Base-by-base conservation (phyloP, 2,888 invertebrate species). In the Polia nebulosa region DNA sequence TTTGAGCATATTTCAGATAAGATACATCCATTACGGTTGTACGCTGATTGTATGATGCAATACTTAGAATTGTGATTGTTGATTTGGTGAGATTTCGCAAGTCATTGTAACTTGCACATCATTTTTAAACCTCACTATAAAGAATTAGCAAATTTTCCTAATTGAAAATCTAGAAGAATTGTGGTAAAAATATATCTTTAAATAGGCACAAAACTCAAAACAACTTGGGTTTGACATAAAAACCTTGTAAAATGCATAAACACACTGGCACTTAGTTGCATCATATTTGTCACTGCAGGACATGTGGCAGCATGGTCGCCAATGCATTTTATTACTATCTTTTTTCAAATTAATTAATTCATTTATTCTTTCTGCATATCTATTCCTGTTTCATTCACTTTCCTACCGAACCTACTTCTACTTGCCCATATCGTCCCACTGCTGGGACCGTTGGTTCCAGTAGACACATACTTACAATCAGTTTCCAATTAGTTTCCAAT, bases 11-110 rank as follows among this genome's bases (percentile, higher is more conserved):
- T 67, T 72, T 53, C 29, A 79, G 88, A 88, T 88, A 87, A 87
- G 81, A 80, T 74, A 72, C 65, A 76, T 83, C 83, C 72, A 85
- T 84, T 80, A 84, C 22, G 27, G 63, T 83, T 76, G 77, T 84
- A 69, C 61, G 59, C 58, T 81, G 79, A 76, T 65, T 82, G 81
- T 82, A 84, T 89, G 90, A 90, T 89, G 90, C 88, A 90, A 90
- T 84, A 82, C 22, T 41, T 51, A 72, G 81, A 83, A 85, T 85
- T 79, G 76, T 70, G 61, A 76, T 76, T 73, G 62, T 64, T 69
- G 64, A 66, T 58, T 64, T 2, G 4, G 27, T 60, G 39, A 61
- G 25, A 59, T 63, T 68, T 55, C 2, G 58, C 75, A 60, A 75
- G 63, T 78, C 80, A 78, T 67, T 53, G 39, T 59, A 62, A 29